Base-by-base conservation (phyloP, 1,140 invertebrate genomes). In the Leptoteleia sp. region DNA sequence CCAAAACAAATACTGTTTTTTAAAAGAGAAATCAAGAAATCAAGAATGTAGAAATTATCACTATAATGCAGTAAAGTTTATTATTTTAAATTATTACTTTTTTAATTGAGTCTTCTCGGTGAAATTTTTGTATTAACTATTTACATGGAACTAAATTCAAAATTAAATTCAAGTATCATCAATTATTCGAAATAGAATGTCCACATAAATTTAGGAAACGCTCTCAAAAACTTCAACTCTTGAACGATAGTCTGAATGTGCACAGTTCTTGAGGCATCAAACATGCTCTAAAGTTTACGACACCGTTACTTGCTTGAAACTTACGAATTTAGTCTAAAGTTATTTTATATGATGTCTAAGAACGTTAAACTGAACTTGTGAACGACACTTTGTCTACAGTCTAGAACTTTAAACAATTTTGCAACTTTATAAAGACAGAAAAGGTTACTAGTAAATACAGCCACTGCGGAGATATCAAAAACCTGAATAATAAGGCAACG, bases 211-310 rank as follows among this genome's bases (percentile, higher is more conserved):
- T 50, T 35, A 50, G 16, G 11, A 16, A 16, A 33, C 17, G 48
- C 52, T 1, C 52, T 13, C 9, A 80, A 62, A 19, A 75, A 78
- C 5, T 79, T 91, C 92, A 91, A 93, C 81, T 94, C 15, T 35
- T 35, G 33, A 62, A 38, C 19, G 15, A 37, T 12, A 38, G 33
- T 52, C 22, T 40, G 47, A 33, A 62, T 48, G 11, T 12, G 15
- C 11, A 13, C 37, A 52, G 35, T 52, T 52, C 27, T 52, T 12
- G 11, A 27, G 17, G 9, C 29, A 55, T 45, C 62, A 45, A 40
- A 65, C 47, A 15, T 52, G 16, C 27, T 38, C 38, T 45, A 55
- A 27, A 42, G 38, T 67, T 67, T 67, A 67, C 12, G 47, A 55
- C 48, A 67, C 16, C 33, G 25, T 54, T 31, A 27, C 31, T 67